Conservation (phyloP, 2,113 vertebrate species). For the Polypterus bichir region DNA sequence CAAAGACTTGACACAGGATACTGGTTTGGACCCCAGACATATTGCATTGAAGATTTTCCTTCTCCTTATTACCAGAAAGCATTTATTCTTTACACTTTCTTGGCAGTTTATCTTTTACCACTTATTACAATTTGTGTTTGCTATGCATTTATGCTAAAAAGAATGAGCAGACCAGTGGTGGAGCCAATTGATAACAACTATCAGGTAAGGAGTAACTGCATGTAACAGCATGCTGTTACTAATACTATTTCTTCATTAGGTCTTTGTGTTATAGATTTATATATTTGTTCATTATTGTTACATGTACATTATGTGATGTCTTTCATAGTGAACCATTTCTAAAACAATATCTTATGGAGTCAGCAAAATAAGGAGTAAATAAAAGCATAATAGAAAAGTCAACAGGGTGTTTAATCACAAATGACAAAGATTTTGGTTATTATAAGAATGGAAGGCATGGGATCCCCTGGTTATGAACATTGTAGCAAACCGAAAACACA, state of each 20-base stretch:
- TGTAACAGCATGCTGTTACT: no score
- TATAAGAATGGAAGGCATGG: no score
- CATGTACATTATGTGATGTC: no score
- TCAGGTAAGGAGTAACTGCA: constrained; percentile 25
- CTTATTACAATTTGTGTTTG: constrained; percentile 43
- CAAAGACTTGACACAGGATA: constrained; percentile 36
- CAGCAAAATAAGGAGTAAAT: no score
- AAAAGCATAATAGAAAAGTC: no score
- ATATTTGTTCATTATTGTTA: constrained; percentile 1
- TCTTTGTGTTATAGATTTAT: not conserved
- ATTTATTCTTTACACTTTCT: constrained; percentile 46
- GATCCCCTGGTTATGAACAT: no score
- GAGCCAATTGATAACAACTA: constrained; percentile 35
- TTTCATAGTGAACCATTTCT: not conserved
- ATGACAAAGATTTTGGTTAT: no score
- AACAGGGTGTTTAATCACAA: no score
- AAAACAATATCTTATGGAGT: not conserved
- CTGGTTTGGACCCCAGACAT: constrained; percentile 45
- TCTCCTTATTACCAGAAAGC: constrained; percentile 32
- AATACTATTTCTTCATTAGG: constrained; percentile 5
- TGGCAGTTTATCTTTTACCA: constrained; percentile 45
- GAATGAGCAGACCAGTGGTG: constrained; percentile 35
- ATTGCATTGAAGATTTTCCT: constrained; percentile 45
- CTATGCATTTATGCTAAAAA: constrained; percentile 45
- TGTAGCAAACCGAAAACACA: no score